phyloP scores from a whole-genome alignment of 2,797 vertebrate species.

The Muscicapa striata region DNA sequence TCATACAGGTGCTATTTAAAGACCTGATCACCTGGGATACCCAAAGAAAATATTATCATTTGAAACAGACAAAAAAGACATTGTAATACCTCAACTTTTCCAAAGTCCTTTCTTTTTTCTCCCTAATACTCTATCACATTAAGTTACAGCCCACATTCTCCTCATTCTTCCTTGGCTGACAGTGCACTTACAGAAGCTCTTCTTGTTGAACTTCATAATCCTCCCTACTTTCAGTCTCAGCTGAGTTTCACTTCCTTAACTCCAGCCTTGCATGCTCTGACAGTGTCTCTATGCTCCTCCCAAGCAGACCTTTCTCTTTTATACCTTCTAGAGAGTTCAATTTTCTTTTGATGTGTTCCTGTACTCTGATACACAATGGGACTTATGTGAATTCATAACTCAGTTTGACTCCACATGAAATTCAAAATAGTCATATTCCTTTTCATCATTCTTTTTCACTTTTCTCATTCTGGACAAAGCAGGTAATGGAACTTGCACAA shows the following conservation, averaged over 20 bases:
- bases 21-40: accelerated
- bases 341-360: neutral
- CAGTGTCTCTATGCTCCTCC: neutral
- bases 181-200: neutral
- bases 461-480: neutral
- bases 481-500: neutral
- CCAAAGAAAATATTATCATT: neutral
- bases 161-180: neutral
- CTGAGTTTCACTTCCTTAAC: neutral
- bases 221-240: neutral
- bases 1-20: neutral
- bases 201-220: neutral
- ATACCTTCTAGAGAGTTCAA: neutral
- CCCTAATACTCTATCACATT: neutral
- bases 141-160: neutral
- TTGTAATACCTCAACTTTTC: neutral
- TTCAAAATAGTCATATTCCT: neutral
- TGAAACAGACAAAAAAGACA: neutral
- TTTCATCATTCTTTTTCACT: neutral
- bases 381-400: neutral
- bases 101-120: neutral
- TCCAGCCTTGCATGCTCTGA: neutral
- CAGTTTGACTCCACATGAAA: neutral
- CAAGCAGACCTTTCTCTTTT: neutral
- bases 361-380: neutral